Evolutionary conservation across 2,113 vertebrate genomes (phyloP).

Genomic region (Plectropomus leopardus): DNA sequence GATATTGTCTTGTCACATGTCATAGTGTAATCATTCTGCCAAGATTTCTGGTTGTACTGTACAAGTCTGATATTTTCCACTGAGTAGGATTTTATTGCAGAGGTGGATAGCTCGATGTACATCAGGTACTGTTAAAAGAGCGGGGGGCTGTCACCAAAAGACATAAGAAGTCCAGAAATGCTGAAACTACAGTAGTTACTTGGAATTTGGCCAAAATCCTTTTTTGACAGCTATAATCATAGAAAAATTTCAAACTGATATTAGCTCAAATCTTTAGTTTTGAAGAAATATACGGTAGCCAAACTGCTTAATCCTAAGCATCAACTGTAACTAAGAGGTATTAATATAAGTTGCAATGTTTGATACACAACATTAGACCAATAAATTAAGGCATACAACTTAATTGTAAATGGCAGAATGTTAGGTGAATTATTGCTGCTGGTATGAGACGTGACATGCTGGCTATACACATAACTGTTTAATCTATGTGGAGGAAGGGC

Average conservation of each 20-base stretch:
- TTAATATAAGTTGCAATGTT: neutral
- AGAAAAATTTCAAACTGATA: neutral
- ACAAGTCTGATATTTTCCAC: neutral
- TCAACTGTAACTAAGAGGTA: neutral
- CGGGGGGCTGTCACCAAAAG: neutral
- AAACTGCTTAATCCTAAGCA: neutral
- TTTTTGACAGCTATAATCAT: neutral
- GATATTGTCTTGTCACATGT: neutral
- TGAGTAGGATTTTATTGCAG: conserved; percentile 1
- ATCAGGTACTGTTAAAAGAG: neutral
- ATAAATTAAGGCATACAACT: neutral
- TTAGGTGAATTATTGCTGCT: neutral
- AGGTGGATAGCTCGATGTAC: neutral
- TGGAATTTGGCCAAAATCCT: neutral
- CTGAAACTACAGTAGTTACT: neutral
- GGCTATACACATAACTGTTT: neutral
- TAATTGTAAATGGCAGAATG: neutral
- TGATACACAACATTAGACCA: neutral
- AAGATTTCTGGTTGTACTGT: neutral
- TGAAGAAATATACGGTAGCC: neutral
- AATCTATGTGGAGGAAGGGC: neutral
- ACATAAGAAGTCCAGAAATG: neutral
- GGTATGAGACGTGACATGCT: neutral
- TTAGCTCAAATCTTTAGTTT: neutral
- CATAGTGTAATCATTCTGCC: neutral